Conservation (phyloP, 2,888 invertebrate species). For the Cantharis rufa region DNA sequence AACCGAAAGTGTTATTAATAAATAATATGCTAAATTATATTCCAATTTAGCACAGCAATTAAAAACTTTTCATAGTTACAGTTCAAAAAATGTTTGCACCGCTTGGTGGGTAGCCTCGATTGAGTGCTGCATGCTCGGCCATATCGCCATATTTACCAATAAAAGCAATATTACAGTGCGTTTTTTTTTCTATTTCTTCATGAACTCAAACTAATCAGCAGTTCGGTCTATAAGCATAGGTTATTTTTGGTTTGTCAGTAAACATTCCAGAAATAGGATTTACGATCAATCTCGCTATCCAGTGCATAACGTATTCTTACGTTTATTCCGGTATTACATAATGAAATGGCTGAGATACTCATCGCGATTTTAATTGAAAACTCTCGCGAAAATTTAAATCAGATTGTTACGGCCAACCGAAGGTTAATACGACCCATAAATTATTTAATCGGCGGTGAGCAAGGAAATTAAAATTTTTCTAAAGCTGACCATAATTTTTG, state of each 20-base stretch:
- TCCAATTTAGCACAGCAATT: background rate
- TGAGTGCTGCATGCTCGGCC: background rate
- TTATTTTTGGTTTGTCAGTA: constrained; percentile 22
- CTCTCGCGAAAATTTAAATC: background rate
- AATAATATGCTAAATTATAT: background rate
- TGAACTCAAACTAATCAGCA: background rate
- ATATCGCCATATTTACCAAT: background rate
- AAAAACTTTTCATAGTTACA: background rate
- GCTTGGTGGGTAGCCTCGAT: background rate
- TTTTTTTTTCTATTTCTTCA: background rate
- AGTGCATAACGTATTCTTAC: constrained; percentile 7
- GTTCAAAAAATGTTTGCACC: background rate
- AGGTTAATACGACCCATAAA: background rate
- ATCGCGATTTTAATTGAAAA: background rate
- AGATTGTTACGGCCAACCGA: background rate
- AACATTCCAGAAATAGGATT: constrained; percentile 27
- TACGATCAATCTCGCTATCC: constrained; percentile 20
- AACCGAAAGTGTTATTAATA: background rate
- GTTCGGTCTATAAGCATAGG: background rate
- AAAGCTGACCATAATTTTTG: background rate
- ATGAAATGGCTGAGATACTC: background rate
- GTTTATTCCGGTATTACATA: constrained; percentile 21
- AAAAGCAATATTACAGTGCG: background rate
- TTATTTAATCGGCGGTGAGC: background rate
- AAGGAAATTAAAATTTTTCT: background rate